A percentile compares a stretch with the other conserved stretches of the same genome.
Evolutionary conservation across 2,888 invertebrate genomes (phyloP).

Genomic region (Glomeris marginata): DNA sequence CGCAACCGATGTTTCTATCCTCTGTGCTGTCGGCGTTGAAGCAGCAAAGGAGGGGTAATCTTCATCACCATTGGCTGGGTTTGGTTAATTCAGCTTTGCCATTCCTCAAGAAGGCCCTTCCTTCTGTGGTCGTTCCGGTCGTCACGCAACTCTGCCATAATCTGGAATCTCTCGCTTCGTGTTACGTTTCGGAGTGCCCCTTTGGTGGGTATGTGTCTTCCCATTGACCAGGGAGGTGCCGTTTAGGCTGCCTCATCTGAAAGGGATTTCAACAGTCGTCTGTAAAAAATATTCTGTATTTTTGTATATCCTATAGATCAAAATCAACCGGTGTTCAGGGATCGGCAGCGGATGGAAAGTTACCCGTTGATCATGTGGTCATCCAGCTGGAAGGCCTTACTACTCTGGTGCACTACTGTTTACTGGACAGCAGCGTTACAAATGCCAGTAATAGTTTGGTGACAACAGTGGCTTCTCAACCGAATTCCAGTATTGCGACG

Average conservation of each 20-base stretch:
- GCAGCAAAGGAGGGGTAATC: slow-evolving; percentile 48
- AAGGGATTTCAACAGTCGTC: too few relatives aligned
- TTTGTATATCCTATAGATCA: too few relatives aligned
- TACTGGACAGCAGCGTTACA: slow-evolving; percentile 39
- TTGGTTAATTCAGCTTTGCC: slow-evolving; percentile 64
- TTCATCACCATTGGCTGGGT: slow-evolving; percentile 70
- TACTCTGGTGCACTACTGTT: slow-evolving; percentile 60
- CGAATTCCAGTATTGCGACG: slow-evolving; percentile 26
- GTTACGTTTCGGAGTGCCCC: slow-evolving; percentile 17
- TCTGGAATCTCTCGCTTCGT: slow-evolving; percentile 45
- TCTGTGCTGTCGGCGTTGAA: slow-evolving; percentile 62
- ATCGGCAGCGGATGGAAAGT: too few relatives aligned
- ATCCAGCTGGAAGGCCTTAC: slow-evolving; percentile 63
- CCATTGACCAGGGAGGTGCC: too few relatives aligned
- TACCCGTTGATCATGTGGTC: slow-evolving; percentile 51
- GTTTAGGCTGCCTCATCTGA: too few relatives aligned
- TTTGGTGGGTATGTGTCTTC: too few relatives aligned
- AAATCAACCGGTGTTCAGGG: too few relatives aligned
- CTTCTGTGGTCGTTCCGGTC: slow-evolving; percentile 58
- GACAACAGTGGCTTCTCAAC: slow-evolving; percentile 26
- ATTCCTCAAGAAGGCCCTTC: slow-evolving; percentile 58
- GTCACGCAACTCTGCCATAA: slow-evolving; percentile 65
- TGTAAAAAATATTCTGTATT: too few relatives aligned
- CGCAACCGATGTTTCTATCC: slow-evolving; percentile 68
- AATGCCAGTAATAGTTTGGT: slow-evolving; percentile 18